A percentile compares a stretch with the other conserved stretches of the same genome.
Evolutionary conservation across 2,888 invertebrate species (phyloP).

Genomic region (Syritta pipiens): DNA sequence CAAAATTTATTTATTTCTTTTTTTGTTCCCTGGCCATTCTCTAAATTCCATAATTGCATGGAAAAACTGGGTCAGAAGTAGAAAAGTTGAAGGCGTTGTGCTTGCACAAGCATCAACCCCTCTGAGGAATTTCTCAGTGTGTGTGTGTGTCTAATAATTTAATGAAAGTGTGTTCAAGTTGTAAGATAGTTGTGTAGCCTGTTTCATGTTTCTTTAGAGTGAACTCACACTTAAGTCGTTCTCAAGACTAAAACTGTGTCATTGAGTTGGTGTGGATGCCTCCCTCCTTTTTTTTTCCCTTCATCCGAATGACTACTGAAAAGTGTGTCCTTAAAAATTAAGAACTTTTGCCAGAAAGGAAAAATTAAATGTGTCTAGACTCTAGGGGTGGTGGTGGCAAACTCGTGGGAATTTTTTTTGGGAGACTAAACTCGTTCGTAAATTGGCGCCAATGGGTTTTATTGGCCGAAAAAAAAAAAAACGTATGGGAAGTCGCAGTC

Average conservation of each 20-base stretch:
- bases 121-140: constrained; percentile 28
- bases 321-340: constrained; percentile 27
- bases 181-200: constrained; percentile 29
- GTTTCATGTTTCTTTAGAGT: constrained; percentile 2
- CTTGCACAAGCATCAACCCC: constrained; percentile 49
- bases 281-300: neutral
- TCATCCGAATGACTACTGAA: neutral
- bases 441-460: neutral
- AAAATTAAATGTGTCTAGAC: constrained; percentile 35
- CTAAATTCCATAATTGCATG: constrained; percentile 67
- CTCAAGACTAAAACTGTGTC: constrained; percentile 17
- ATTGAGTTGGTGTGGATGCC: neutral
- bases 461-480: too few relatives aligned
- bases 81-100: constrained; percentile 55
- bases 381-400: neutral
- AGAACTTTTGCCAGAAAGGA: constrained; percentile 15
- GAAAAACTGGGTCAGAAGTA: constrained; percentile 56
- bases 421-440: neutral
- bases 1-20: constrained; percentile 41
- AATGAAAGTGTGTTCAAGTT: constrained; percentile 50
- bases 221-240: neutral
- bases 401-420: neutral
- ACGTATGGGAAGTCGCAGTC: too few relatives aligned
- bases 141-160: constrained; percentile 38
- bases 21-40: constrained; percentile 56